phyloP scores from a whole-genome alignment of 2,797 vertebrate genomes.

The Coregonus ussuriensis region DNA sequence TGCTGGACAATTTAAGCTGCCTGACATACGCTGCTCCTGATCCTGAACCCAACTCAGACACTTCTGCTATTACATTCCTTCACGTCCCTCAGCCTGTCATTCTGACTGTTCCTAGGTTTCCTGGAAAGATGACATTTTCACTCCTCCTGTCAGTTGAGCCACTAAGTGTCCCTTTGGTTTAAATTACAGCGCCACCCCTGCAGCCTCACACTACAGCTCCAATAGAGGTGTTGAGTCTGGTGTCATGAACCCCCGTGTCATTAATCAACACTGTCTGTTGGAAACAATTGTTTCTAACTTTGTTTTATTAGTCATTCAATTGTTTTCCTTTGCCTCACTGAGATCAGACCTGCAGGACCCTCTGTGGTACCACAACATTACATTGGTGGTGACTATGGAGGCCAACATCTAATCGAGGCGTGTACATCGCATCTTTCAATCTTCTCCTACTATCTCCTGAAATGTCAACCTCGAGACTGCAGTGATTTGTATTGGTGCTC shows the following conservation, averaged over 20 bases:
- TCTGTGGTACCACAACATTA: slow-evolving; percentile 49
- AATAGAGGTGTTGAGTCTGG: background rate
- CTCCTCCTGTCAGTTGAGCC: background rate
- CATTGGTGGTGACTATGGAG: slow-evolving; percentile 65
- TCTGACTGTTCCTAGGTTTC: background rate
- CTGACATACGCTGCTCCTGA: background rate
- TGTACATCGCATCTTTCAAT: slow-evolving; percentile 44
- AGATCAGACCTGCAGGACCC: slow-evolving; percentile 19
- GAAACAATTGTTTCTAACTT: background rate
- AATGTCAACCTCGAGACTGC: slow-evolving; percentile 14
- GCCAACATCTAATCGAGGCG: slow-evolving; percentile 47
- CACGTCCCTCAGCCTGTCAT: background rate
- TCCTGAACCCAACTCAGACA: background rate
- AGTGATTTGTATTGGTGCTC: slow-evolving; percentile 23
- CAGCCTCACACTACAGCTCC: background rate
- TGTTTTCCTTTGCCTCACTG: slow-evolving; percentile 37
- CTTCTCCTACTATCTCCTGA: slow-evolving; percentile 28
- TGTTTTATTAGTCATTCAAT: background rate
- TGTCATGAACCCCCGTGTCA: background rate
- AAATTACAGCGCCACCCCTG: background rate
- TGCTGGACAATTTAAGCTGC: background rate
- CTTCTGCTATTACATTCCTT: background rate
- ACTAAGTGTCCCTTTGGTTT: background rate
- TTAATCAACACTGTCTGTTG: background rate
- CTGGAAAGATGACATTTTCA: background rate